phyloP scores from a whole-genome alignment of 2,888 invertebrate genomes.

The Epistrophe grossulariae region DNA sequence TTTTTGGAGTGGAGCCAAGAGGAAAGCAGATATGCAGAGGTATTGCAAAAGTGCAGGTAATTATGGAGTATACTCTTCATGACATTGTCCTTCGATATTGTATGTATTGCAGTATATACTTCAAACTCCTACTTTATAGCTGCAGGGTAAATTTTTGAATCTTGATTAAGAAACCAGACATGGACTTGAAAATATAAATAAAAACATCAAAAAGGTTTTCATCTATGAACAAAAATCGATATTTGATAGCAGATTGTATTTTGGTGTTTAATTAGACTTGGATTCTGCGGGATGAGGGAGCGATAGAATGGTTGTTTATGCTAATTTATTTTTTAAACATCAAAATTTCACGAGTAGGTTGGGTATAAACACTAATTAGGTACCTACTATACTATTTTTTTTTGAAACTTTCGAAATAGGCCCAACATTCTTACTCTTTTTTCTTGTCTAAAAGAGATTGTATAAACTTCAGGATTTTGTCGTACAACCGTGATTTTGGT shows the following conservation, averaged over 20 bases:
- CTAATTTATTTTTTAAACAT: too few relatives aligned
- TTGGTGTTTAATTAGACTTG: neutral
- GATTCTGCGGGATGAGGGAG: too few relatives aligned
- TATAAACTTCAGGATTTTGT: too few relatives aligned
- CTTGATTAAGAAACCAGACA: conserved; percentile 21
- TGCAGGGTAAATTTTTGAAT: neutral
- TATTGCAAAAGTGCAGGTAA: conserved; percentile 55
- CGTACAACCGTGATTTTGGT: too few relatives aligned
- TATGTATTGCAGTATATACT: too few relatives aligned
- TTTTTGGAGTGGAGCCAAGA: conserved; percentile 56
- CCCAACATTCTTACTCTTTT: too few relatives aligned
- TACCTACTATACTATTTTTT: too few relatives aligned
- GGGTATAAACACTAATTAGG: too few relatives aligned
- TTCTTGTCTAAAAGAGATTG: too few relatives aligned
- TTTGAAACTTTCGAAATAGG: too few relatives aligned
- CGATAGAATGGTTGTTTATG: too few relatives aligned
- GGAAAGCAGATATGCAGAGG: neutral
- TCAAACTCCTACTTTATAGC: neutral
- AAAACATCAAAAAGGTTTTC: neutral
- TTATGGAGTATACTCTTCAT: conserved; percentile 25
- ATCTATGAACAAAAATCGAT: neutral
- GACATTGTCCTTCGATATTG: conserved; percentile 26
- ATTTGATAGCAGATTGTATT: neutral
- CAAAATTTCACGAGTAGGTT: too few relatives aligned
- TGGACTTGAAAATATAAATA: neutral